These are phyloP conservation scores for Neoarius graeffei DNA, from an alignment of 2,113 vertebrate species.

Conservation along the genomic window DNA sequence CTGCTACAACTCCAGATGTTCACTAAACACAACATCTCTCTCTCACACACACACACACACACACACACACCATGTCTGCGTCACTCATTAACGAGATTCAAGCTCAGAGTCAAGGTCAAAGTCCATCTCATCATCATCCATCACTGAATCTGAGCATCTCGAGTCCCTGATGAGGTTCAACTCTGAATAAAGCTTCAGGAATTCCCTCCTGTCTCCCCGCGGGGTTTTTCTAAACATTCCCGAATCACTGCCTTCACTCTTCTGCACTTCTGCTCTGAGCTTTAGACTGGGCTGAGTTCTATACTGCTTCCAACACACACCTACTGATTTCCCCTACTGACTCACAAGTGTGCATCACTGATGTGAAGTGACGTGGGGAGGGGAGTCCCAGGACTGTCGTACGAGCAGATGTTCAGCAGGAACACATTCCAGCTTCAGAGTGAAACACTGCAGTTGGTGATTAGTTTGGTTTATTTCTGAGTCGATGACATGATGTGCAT, in stretches of 20 bases:
- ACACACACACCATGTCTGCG: not conserved
- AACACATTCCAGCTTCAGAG: not conserved
- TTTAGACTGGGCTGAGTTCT: not conserved
- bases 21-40: not conserved
- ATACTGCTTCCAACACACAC: not conserved
- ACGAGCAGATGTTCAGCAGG: not conserved
- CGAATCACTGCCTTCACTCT: constrained; percentile 1
- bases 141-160: not conserved
- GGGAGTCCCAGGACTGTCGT: not conserved
- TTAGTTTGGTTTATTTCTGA: not conserved
- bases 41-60: not conserved
- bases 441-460: not conserved
- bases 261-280: constrained; percentile 1
- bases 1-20: not conserved
- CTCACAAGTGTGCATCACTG: not conserved
- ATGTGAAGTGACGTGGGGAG: not conserved
- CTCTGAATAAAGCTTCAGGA: constrained; percentile 54
- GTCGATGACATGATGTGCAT: not conserved
- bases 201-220: constrained; percentile 57
- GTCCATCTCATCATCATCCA: not conserved
- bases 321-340: not conserved
- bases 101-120: not conserved
- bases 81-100: not conserved
- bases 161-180: not conserved
- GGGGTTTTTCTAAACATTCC: constrained; percentile 66